phyloP scores from a whole-genome alignment of 2,113 vertebrate species.

The Hassar affinis region DNA sequence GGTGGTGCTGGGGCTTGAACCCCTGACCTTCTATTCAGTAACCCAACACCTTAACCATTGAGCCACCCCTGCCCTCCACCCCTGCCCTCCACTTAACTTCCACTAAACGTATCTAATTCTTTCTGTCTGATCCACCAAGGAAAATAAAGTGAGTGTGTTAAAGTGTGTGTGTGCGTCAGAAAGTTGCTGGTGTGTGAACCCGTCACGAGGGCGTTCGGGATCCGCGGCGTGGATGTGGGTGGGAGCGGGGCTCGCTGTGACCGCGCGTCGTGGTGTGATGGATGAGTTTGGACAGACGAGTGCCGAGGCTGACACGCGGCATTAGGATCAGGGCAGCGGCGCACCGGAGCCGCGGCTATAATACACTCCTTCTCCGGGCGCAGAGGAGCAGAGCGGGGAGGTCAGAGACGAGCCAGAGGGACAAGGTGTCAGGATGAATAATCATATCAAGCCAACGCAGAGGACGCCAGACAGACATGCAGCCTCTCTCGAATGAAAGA shows the following conservation, averaged over 20 bases:
- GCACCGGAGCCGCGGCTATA: constrained; percentile 78
- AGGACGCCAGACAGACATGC: constrained; percentile 8
- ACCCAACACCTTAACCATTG: too few species aligned
- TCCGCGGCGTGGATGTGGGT: constrained; percentile 29
- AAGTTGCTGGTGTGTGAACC: constrained; percentile 22
- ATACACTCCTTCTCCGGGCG: constrained; percentile 63
- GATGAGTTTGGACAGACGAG: constrained; percentile 78
- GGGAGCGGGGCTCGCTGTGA: constrained; percentile 27
- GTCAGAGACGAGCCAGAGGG: constrained; percentile 41
- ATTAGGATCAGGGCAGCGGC: constrained; percentile 78
- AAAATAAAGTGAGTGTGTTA: background rate
- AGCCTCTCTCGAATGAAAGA: background rate
- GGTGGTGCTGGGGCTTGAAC: too few species aligned
- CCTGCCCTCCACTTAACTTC: too few species aligned
- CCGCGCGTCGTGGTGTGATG: constrained; percentile 72
- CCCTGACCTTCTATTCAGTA: too few species aligned
- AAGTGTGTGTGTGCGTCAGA: background rate
- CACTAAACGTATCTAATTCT: too few species aligned
- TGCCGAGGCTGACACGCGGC: constrained; percentile 71
- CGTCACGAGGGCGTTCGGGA: constrained; percentile 7
- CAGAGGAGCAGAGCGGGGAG: background rate
- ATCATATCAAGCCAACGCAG: constrained; percentile 12
- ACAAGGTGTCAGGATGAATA: constrained; percentile 41
- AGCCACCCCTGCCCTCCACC: too few species aligned
- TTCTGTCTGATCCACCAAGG: too few species aligned